Evolutionary conservation across 2,888 invertebrate species (phyloP).

Genomic region (Lochmaea capreae): DNA sequence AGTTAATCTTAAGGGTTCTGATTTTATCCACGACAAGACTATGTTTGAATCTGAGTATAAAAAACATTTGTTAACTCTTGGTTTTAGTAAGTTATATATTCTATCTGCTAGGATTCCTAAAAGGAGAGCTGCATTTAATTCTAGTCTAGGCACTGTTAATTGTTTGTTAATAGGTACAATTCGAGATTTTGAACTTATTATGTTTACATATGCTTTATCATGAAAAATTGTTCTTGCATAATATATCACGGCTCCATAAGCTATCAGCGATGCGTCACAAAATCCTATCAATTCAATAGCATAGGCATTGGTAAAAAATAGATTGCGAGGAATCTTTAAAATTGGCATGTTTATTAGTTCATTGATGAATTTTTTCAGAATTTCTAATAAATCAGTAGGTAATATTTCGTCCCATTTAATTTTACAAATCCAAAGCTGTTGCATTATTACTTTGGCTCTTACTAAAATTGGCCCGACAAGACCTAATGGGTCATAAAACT

Average conservation of each 20-base stretch:
- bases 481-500: constrained; percentile 38
- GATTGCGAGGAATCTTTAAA: too few relatives aligned
- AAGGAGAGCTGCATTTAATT: too few relatives aligned
- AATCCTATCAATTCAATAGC: too few relatives aligned
- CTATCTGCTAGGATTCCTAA: background rate
- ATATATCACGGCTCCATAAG: background rate
- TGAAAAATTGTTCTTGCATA: background rate
- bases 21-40: background rate
- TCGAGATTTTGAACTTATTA: background rate
- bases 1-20: too few relatives aligned
- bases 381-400: too few relatives aligned
- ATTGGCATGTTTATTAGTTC: too few relatives aligned
- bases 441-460: constrained; percentile 36
- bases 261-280: too few relatives aligned
- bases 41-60: constrained; percentile 1
- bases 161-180: background rate
- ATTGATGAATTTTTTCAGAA: too few relatives aligned
- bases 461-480: constrained; percentile 34
- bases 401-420: too few relatives aligned
- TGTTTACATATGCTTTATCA: background rate
- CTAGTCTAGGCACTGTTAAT: background rate
- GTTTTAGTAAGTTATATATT: background rate
- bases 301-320: too few relatives aligned
- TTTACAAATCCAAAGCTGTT: background rate
- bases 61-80: background rate